Evolutionary conservation across 2,113 vertebrate species (phyloP).

Genomic region (Salvator merianae): DNA sequence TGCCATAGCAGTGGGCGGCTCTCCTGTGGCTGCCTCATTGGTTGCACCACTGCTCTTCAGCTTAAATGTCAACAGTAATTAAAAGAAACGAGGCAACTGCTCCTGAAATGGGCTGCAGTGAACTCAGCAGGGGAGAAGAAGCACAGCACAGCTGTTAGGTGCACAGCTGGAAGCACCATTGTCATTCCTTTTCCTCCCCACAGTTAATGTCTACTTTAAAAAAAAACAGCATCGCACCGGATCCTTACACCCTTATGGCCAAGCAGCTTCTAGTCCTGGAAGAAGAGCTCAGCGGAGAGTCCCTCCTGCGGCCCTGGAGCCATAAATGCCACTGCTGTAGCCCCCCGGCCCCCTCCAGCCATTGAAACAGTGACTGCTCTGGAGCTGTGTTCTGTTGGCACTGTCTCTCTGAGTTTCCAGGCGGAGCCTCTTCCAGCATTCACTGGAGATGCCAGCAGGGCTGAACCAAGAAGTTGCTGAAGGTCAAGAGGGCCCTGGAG

Average conservation of each 20-base stretch:
- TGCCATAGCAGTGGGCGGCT: not conserved
- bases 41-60: not conserved
- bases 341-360: too few relatives aligned
- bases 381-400: not conserved
- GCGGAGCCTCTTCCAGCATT: too few relatives aligned
- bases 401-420: too few relatives aligned
- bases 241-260: not conserved
- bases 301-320: too few relatives aligned
- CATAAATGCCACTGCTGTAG: too few relatives aligned
- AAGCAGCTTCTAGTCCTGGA: not conserved
- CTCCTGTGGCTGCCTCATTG: not conserved
- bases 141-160: not conserved
- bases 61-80: not conserved
- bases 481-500: too few relatives aligned
- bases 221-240: not conserved
- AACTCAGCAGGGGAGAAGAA: not conserved
- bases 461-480: too few relatives aligned
- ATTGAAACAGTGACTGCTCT: too few relatives aligned
- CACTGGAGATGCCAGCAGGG: too few relatives aligned
- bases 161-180: not conserved
- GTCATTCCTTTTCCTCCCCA: fast-evolving
- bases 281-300: not conserved
- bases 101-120: not conserved
- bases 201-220: not conserved
- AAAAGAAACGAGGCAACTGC: not conserved